A percentile compares a stretch with the other conserved stretches of the same genome.
Evolutionary conservation across 2,113 vertebrate genomes (phyloP).

Genomic region (Vulpes lagopus): DNA sequence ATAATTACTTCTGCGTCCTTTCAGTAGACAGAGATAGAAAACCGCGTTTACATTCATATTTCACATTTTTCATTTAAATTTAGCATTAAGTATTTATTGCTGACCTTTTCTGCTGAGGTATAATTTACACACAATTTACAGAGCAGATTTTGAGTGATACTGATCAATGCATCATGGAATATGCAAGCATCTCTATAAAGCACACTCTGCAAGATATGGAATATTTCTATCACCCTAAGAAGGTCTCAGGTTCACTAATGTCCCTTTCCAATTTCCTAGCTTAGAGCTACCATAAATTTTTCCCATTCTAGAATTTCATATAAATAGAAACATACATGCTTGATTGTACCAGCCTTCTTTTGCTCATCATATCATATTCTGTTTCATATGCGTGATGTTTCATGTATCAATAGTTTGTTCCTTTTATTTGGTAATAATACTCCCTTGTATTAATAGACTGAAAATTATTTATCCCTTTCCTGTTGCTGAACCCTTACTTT

Average conservation of each 20-base stretch:
- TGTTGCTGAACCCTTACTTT: neutral
- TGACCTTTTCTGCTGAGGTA: neutral
- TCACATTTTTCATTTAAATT: neutral
- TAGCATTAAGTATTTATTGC: conserved; percentile 19
- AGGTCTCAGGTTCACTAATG: neutral
- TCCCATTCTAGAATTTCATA: neutral
- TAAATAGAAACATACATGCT: neutral
- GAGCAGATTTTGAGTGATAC: neutral
- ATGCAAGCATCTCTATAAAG: neutral
- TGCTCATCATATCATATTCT: neutral
- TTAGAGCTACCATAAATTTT: neutral
- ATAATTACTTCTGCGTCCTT: neutral
- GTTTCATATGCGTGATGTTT: neutral
- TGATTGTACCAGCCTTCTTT: neutral
- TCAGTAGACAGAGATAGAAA: neutral
- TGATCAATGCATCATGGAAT: too few species aligned
- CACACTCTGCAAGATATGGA: neutral
- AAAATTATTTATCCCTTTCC: neutral
- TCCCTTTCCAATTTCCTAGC: neutral
- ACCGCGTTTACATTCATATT: neutral
- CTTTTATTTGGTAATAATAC: neutral
- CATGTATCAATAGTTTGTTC: neutral
- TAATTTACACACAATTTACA: neutral
- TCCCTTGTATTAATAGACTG: neutral
- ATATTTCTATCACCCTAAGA: neutral